Evolutionary conservation across 2,113 vertebrate genomes (phyloP), one percentile per base, ranked within the genome.

Genomic region (Percopsis transmontana): DNA sequence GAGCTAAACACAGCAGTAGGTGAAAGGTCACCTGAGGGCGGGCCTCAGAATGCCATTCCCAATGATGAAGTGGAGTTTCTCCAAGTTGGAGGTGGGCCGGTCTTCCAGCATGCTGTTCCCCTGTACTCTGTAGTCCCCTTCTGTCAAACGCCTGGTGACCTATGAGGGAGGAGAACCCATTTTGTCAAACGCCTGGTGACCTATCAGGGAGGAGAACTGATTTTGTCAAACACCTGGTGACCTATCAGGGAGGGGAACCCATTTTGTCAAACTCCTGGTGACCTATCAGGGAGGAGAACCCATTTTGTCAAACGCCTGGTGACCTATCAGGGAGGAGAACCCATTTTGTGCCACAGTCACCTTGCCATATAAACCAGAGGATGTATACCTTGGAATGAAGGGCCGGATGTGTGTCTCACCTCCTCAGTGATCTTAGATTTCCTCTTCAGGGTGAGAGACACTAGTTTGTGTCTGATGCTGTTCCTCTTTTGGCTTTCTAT

Each of bases 101-200:
- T 99, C 97, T 82, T 99, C 97, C 0, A 99, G 90, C 97, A 99
- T 98, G 88, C 96, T 98, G 79, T 98, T 99, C 15, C 96, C 97
- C 61, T 95, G 95, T 1, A 97, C 88, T 0, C 92, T 90, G 57
- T 93, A 94, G 82, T 99, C 97, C 0, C 91, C 94, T 0, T 98
- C 96, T 0, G 96, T 95, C 77, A 99, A 88, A 40, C 96, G 94
- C 83, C 97, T 94, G 68, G 96, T 94, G 57, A 99, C 97, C 97
- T 99, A 66, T 5, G 11, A 14, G 19, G 18, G 14, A 53, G 0
- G 19, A 13, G 40, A 41, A 18, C 27, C 13, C 21, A 8, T 14
- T 13, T 24, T 24, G 15, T 54, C 3, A 19, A 14, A 1, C 13
- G 10, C 23, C 12, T 27, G 5, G 24, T 23, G 2, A 53, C 16